These are phyloP conservation scores for Geotrupes spiniger DNA, from an alignment of 2,888 invertebrate species.

Conservation along the genomic window DNA sequence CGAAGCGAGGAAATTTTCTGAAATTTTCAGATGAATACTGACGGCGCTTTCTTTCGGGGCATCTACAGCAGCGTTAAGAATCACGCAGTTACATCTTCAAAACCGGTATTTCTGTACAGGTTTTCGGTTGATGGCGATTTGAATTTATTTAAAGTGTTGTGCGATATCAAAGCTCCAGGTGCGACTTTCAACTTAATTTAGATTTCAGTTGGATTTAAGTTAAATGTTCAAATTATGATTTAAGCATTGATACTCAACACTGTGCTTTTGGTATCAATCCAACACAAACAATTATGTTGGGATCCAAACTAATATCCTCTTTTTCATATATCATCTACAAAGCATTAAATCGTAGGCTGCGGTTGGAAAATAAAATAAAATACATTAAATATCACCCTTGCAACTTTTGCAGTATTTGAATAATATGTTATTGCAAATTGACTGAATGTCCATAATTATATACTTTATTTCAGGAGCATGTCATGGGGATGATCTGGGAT, in stretches of 20 bases:
- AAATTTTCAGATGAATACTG: constrained; percentile 35
- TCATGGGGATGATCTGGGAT: background rate
- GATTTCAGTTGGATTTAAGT: no score
- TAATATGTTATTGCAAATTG: no score
- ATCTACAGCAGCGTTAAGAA: constrained; percentile 32
- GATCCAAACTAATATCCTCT: no score
- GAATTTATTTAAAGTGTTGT: constrained; percentile 23
- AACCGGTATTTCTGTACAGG: constrained; percentile 40
- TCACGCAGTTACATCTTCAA: constrained; percentile 32
- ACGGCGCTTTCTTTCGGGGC: constrained; percentile 38
- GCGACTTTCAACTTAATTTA: constrained; percentile 1
- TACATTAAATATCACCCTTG: no score
- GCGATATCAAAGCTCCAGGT: constrained; percentile 25
- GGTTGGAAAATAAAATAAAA: no score
- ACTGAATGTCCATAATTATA: no score
- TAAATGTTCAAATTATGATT: no score
- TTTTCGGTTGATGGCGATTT: constrained; percentile 25
- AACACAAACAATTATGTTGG: no score
- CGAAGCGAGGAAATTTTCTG: background rate
- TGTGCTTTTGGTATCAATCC: no score
- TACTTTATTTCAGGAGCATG: constrained; percentile 3
- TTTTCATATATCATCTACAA: background rate
- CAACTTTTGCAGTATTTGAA: no score
- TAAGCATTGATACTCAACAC: no score
- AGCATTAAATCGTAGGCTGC: no score